Conservation (phyloP, 1,140 invertebrate genomes). For the Sweltsa coloradensis region DNA sequence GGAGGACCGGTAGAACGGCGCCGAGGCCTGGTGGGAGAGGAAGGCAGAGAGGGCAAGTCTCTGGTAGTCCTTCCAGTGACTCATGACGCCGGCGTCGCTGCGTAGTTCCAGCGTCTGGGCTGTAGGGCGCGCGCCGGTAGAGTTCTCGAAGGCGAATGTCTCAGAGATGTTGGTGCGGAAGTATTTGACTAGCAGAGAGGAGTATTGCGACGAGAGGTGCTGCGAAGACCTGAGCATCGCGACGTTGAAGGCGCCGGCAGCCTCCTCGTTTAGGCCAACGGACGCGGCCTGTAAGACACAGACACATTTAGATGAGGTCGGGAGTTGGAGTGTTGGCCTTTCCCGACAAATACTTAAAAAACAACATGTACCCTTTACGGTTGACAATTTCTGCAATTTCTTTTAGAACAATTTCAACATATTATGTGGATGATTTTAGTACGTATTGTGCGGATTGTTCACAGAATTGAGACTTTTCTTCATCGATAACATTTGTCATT, state of each 20-base stretch:
- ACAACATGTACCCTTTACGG: too few species aligned
- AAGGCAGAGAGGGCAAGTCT: conserved; percentile 24
- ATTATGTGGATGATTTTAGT: too few species aligned
- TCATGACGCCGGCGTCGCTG: conserved; percentile 24
- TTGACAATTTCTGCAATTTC: too few species aligned
- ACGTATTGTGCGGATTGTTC: too few species aligned
- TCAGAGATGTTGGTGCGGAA: conserved; percentile 22
- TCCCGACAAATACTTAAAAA: too few species aligned
- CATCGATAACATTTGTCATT: too few species aligned
- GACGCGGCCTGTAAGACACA: too few species aligned
- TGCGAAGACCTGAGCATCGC: conserved; percentile 18
- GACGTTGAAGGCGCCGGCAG: conserved; percentile 22
- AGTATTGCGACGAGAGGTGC: conserved; percentile 18
- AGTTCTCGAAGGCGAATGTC: conserved; percentile 2
- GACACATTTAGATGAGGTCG: too few species aligned
- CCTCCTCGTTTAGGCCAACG: conserved; percentile 19
- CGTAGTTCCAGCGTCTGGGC: conserved; percentile 18
- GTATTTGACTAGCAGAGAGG: conserved; percentile 19
- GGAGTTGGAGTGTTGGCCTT: too few species aligned
- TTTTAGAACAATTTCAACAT: too few species aligned
- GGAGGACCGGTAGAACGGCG: conserved; percentile 16
- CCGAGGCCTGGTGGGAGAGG: conserved; percentile 20
- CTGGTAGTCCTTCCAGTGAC: conserved; percentile 26
- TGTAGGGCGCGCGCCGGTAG: conserved; percentile 11
- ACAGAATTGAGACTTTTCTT: too few species aligned